Evolutionary conservation across 2,888 invertebrate genomes (phyloP).

Genomic region (Cantharis lateralis): DNA sequence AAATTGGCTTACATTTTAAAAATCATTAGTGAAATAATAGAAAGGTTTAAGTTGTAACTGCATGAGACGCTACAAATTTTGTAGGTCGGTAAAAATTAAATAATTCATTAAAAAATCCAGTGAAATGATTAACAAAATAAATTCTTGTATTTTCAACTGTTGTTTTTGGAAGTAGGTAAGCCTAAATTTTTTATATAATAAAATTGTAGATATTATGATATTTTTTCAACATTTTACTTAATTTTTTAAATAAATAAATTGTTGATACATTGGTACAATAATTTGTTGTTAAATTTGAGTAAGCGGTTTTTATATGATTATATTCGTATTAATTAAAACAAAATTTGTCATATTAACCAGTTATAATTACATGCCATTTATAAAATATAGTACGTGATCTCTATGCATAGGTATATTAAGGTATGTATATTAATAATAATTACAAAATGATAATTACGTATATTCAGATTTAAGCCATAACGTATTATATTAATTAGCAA

Average conservation of each 20-base stretch:
- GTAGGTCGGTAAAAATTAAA: neutral
- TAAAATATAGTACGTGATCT: neutral
- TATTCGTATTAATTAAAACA: neutral
- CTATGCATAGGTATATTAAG: neutral
- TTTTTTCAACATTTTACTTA: too few species aligned
- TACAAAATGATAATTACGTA: neutral
- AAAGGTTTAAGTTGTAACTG: neutral
- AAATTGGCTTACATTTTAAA: neutral
- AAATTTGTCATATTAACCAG: neutral
- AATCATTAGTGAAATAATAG: neutral
- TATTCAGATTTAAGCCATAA: neutral
- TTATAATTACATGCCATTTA: neutral
- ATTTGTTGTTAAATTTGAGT: too few species aligned
- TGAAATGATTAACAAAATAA: neutral
- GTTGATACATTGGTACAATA: too few species aligned
- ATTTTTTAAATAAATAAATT: too few species aligned
- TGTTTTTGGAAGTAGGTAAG: neutral
- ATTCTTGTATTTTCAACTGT: neutral
- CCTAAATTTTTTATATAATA: neutral
- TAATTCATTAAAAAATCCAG: neutral
- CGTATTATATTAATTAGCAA: neutral
- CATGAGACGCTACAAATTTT: neutral
- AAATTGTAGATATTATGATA: neutral
- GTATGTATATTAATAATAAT: neutral
- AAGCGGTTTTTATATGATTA: too few species aligned